A percentile compares a stretch with the other conserved stretches of the same genome.
phyloP scores from a whole-genome alignment of 1,140 invertebrate species.

The Microplitis mediator region DNA sequence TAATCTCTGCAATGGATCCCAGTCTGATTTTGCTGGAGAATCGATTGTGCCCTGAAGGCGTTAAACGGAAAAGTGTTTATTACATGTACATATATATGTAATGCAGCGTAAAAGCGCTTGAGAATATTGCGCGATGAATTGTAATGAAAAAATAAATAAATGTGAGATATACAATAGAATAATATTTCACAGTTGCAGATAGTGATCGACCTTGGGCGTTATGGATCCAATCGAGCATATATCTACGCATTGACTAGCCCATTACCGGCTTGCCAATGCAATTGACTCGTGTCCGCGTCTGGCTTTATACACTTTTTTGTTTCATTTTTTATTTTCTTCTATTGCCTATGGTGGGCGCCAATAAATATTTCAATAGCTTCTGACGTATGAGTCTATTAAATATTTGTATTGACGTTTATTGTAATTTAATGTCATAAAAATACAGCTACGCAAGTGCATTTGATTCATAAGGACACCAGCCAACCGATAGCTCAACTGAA shows the following conservation, averaged over 20 bases:
- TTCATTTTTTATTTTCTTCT: too few species aligned
- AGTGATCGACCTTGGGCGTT: conserved; percentile 31
- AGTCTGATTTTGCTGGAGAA: not conserved
- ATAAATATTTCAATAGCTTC: too few species aligned
- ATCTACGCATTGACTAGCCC: not conserved
- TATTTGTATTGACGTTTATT: too few species aligned
- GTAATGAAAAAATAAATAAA: conserved; percentile 10
- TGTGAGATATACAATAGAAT: conserved; percentile 39
- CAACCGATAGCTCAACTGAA: too few species aligned
- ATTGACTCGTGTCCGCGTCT: too few species aligned
- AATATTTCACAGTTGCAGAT: conserved; percentile 48
- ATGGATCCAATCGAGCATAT: conserved; percentile 25
- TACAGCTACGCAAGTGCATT: too few species aligned
- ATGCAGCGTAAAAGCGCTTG: not conserved
- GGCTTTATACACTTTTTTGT: too few species aligned
- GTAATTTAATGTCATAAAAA: too few species aligned
- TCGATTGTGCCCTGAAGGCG: conserved; percentile 17
- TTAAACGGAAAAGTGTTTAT: conserved; percentile 19
- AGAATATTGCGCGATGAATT: not conserved
- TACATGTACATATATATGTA: too few species aligned
- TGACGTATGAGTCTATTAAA: too few species aligned
- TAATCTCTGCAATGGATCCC: conserved; percentile 20
- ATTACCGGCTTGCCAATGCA: not conserved
- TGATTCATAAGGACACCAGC: too few species aligned
- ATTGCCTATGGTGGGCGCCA: too few species aligned